Conservation (phyloP, 2,113 vertebrate genomes). For the Rutilus rutilus region DNA sequence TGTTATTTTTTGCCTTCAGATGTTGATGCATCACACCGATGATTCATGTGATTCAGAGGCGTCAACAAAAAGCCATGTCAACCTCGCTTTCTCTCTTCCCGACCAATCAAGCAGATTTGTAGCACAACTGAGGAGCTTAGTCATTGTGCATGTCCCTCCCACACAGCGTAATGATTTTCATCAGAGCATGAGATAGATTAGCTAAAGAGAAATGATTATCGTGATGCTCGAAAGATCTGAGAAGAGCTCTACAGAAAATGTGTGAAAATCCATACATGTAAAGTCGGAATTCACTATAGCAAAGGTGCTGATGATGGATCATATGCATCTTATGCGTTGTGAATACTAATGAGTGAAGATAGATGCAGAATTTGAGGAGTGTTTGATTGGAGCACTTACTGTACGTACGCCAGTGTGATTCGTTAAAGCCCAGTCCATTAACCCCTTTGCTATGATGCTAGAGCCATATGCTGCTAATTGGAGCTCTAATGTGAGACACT, state of each 20-base stretch:
- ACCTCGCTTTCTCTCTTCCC: slow-evolving; percentile 45
- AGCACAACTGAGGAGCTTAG: slow-evolving; percentile 65
- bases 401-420: background rate
- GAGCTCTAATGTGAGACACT: slow-evolving; percentile 36
- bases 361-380: slow-evolving; percentile 5
- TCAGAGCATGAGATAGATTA: slow-evolving; percentile 66
- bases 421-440: slow-evolving; percentile 16
- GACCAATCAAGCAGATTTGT: slow-evolving; percentile 64
- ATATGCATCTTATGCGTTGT: background rate
- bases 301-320: background rate
- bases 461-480: slow-evolving; percentile 39
- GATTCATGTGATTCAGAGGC: slow-evolving; percentile 63
- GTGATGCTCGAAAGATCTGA: slow-evolving; percentile 48
- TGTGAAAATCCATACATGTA: background rate
- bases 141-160: slow-evolving; percentile 68
- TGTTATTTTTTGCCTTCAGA: slow-evolving; percentile 45
- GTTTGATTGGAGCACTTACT: slow-evolving; percentile 23
- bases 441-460: slow-evolving; percentile 21
- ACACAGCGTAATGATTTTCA: slow-evolving; percentile 60
- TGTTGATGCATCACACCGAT: slow-evolving; percentile 48
- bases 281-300: background rate
- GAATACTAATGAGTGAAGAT: background rate
- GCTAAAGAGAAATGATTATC: slow-evolving; percentile 60
- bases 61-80: slow-evolving; percentile 56
- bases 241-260: slow-evolving; percentile 11